Base-by-base conservation (phyloP, 2,113 vertebrate species). In the Microtus ochrogaster region DNA sequence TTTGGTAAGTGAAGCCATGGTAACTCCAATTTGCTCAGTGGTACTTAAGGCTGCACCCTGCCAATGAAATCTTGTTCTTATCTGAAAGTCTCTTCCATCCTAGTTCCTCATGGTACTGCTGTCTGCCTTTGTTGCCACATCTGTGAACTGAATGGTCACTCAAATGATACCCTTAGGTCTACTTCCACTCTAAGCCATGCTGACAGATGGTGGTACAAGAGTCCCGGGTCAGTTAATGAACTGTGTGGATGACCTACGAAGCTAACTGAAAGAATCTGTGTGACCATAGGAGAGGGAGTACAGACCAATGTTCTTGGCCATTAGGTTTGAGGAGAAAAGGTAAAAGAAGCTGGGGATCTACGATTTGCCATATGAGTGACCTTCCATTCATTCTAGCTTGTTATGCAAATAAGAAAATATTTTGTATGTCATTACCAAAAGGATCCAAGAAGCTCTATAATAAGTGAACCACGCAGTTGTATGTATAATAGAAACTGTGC, bases 71-170 rank as follows among this genome's bases (percentile, higher is more conserved):
- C 78, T 10, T 92, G 12, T 70, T 74, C 14, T 92, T n/a, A 63
- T 94, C 41, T 17, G 10, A 26, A 90, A 94, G 39, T 84, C 55
- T n/a, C 61, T 84, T 41, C 13, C 5, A 49, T 41, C 61, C 41
- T 41, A 11, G 30, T 76, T 30, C 33, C 10, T 72, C 30, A 10
- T 13, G 36, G 3, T 68, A 44, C 13, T n/a, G 7, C 19, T 88
- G 92, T 91, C 68, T 11, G 12, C 77, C 33, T 89, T 44, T 58
- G 36, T 74, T 44, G n/a, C 94, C 86, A 73, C 44, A 85, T 92
- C 13, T 61, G 33, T 77, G 58, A 55, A 39, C 26, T 74, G 66
- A 84, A 68, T 58, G 70, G 49, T 65, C 87, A 52, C 12, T 39
- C n/a, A 49, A 74, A 39, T 30, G 24, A 30, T 47, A 84, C 92